phyloP scores from a whole-genome alignment of 2,888 invertebrate genomes.

The Ennomos quercinarius region DNA sequence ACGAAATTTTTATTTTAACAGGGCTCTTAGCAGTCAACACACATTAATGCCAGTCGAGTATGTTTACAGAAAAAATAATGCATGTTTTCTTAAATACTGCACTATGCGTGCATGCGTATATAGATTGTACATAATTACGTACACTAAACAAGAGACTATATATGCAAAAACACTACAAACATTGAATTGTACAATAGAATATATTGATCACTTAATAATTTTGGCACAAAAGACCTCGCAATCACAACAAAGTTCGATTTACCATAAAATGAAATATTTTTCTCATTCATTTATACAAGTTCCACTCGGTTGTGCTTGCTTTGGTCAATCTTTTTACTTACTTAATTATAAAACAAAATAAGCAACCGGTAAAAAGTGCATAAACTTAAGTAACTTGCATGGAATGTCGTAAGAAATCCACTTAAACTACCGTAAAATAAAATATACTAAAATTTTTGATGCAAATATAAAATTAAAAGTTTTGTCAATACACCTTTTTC shows the following conservation, averaged over 20 bases:
- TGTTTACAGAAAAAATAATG: constrained; percentile 82
- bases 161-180: constrained; percentile 61
- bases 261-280: no score
- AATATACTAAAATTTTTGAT: constrained; percentile 50
- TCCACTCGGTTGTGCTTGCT: constrained; percentile 42
- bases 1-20: constrained; percentile 83
- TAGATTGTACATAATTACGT: constrained; percentile 72
- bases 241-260: constrained; percentile 39
- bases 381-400: constrained; percentile 70
- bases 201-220: constrained; percentile 61
- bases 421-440: constrained; percentile 55
- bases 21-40: constrained; percentile 86
- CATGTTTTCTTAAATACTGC: constrained; percentile 79
- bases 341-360: constrained; percentile 50
- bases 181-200: constrained; percentile 52
- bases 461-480: constrained; percentile 55
- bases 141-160: constrained; percentile 64
- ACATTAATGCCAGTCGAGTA: constrained; percentile 86
- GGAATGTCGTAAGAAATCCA: constrained; percentile 67
- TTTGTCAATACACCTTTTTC: constrained; percentile 66
- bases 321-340: constrained; percentile 44
- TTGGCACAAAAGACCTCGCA: constrained; percentile 57
- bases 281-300: neutral
- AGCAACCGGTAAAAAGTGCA: constrained; percentile 52
- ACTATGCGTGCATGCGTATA: constrained; percentile 81